A percentile compares a stretch with the other conserved stretches of the same genome.
phyloP scores from a whole-genome alignment of 2,797 vertebrate genomes.

The Synaphobranchus kaupii region DNA sequence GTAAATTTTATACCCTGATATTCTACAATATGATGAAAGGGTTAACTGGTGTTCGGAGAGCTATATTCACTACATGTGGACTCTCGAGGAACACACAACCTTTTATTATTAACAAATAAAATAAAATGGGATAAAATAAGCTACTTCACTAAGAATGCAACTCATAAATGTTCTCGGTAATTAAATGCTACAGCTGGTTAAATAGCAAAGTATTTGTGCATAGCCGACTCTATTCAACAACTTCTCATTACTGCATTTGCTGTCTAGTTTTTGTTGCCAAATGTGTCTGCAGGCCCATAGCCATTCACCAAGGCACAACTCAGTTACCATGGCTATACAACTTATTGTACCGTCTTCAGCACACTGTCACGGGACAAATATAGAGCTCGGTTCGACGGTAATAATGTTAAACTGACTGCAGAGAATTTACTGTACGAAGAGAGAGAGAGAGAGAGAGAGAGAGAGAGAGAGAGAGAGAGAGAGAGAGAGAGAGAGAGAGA shows the following conservation, averaged over 20 bases:
- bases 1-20: too few species aligned
- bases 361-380: slow-evolving; percentile 14
- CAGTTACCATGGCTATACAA: not conserved
- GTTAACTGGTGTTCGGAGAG: slow-evolving; percentile 1
- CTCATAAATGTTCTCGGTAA: not conserved
- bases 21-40: too few species aligned
- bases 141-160: not conserved
- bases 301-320: not conserved
- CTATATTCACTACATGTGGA: not conserved
- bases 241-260: not conserved
- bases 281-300: too few species aligned
- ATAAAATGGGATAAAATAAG: not conserved
- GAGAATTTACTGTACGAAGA: not conserved
- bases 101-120: slow-evolving; percentile 8
- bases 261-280: not conserved
- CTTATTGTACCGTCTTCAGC: not conserved
- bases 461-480: slow-evolving; percentile 5
- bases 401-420: not conserved
- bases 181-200: not conserved
- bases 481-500: not conserved
- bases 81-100: slow-evolving; percentile 17
- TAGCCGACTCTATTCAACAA: not conserved
- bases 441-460: not conserved
- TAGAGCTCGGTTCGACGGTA: not conserved
- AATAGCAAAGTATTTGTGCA: not conserved